A percentile compares a stretch with the other conserved stretches of the same genome.
These are phyloP conservation scores for Ganaspis brasiliensis DNA, from an alignment of 2,888 invertebrate genomes.

Conservation along the genomic window DNA sequence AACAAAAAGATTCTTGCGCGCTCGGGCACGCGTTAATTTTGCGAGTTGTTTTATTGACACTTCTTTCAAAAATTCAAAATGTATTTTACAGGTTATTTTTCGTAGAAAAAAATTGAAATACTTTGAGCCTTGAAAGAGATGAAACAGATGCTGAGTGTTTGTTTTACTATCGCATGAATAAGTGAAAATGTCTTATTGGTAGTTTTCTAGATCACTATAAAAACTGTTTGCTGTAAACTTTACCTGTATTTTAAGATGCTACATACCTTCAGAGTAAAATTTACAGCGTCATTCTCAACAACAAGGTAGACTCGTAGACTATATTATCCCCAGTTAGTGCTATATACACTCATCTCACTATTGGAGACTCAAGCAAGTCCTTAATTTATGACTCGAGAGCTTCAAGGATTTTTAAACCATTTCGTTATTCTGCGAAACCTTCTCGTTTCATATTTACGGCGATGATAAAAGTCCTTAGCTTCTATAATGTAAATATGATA, in stretches of 20 bases:
- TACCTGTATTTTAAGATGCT: conserved; percentile 8
- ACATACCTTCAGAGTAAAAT: conserved; percentile 55
- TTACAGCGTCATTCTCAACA: conserved; percentile 57
- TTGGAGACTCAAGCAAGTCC: conserved; percentile 54
- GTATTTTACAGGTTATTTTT: too few relatives aligned
- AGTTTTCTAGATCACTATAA: neutral
- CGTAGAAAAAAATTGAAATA: too few relatives aligned
- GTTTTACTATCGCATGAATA: too few relatives aligned
- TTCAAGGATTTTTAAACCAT: conserved; percentile 51
- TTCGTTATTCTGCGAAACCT: conserved; percentile 50
- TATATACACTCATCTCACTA: conserved; percentile 52
- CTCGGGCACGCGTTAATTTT: too few relatives aligned
- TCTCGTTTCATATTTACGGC: conserved; percentile 32
- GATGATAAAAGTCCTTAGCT: conserved; percentile 41
- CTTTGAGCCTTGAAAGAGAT: too few relatives aligned
- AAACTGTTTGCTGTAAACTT: neutral
- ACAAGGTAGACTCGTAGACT: conserved; percentile 54
- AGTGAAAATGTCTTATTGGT: neutral
- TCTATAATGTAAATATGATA: conserved; percentile 38
- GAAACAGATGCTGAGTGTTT: too few relatives aligned
- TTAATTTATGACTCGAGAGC: conserved; percentile 56
- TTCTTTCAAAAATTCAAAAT: too few relatives aligned
- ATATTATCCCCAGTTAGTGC: conserved; percentile 54
- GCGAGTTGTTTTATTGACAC: too few relatives aligned
- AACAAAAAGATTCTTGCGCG: too few relatives aligned